These are phyloP conservation scores for Hipposideros larvatus DNA, from an alignment of 2,797 vertebrate genomes.

Conservation along the genomic window DNA sequence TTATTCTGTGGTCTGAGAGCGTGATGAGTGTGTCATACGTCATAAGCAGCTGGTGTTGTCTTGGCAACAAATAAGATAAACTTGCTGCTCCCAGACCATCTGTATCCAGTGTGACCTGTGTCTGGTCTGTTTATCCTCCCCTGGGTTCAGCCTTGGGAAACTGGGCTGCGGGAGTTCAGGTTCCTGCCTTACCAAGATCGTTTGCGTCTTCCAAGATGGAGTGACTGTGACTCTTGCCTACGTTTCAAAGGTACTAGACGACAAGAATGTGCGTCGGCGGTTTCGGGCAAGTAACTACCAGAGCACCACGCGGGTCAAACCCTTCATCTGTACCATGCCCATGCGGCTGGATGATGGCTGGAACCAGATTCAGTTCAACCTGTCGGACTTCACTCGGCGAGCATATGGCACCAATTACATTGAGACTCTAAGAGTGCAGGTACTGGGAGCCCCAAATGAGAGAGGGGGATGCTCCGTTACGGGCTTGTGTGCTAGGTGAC, in stretches of 20 bases:
- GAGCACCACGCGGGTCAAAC: constrained; percentile 97
- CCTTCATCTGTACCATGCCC: constrained; percentile 99
- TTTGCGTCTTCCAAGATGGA: background rate
- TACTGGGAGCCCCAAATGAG: constrained; percentile 58
- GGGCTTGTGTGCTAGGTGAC: background rate
- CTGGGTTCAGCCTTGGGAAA: constrained; percentile 42
- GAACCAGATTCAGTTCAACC: constrained; percentile 99
- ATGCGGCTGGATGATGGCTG: constrained; percentile 98
- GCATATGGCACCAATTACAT: constrained; percentile 98
- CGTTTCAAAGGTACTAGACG: constrained; percentile 94
- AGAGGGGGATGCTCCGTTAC: background rate
- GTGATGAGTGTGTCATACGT: background rate
- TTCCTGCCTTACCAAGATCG: background rate
- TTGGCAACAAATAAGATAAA: constrained; percentile 76
- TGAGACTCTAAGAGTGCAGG: constrained; percentile 97
- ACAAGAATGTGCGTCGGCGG: constrained; percentile 96
- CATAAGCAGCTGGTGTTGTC: constrained; percentile 64
- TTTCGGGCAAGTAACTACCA: constrained; percentile 98
- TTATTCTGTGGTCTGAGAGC: constrained; percentile 14
- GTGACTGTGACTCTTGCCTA: background rate
- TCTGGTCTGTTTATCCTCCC: constrained; percentile 54
- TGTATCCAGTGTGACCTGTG: constrained; percentile 17
- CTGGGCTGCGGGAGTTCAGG: background rate
- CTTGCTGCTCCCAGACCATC: constrained; percentile 68
- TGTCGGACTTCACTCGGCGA: constrained; percentile 96